Conservation (phyloP, 2,888 invertebrate species). For the Cyaniris semiargus region DNA sequence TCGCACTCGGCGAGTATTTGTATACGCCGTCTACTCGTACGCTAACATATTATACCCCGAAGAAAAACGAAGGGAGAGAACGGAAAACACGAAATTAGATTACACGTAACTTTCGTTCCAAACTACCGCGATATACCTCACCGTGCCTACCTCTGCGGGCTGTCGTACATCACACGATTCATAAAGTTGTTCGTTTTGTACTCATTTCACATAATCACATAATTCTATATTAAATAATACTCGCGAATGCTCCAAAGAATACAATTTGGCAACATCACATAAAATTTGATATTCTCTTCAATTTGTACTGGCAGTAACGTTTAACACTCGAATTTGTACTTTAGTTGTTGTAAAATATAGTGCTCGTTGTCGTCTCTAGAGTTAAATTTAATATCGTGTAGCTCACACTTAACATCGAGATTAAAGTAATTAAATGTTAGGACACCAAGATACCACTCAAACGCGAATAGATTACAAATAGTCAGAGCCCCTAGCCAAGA, state of each 20-base stretch:
- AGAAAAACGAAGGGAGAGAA: slow-evolving; percentile 31
- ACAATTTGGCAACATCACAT: slow-evolving; percentile 76
- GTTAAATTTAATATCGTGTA: slow-evolving; percentile 35
- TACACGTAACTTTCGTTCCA: slow-evolving; percentile 14
- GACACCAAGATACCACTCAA: slow-evolving; percentile 65
- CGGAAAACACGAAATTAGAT: slow-evolving; percentile 17
- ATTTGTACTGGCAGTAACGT: slow-evolving; percentile 78
- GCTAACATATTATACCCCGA: slow-evolving; percentile 31
- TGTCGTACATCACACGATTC: slow-evolving; percentile 44
- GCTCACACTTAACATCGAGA: slow-evolving; percentile 67
- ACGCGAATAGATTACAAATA: slow-evolving; percentile 42
- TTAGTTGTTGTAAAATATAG: slow-evolving; percentile 66
- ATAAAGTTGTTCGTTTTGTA: slow-evolving; percentile 57
- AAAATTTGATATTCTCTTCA: slow-evolving; percentile 69
- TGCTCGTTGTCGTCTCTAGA: slow-evolving; percentile 63
- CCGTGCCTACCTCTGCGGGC: slow-evolving; percentile 45
- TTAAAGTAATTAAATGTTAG: slow-evolving; percentile 48
- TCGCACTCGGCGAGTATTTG: slow-evolving; percentile 57
- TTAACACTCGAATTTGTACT: slow-evolving; percentile 80
- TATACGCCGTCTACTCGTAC: slow-evolving; percentile 55
- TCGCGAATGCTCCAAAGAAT: slow-evolving; percentile 70
- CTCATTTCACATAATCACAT: slow-evolving; percentile 62
- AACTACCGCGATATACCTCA: slow-evolving; percentile 21
- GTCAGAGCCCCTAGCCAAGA: neutral
- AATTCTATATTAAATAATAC: slow-evolving; percentile 68